A percentile compares a stretch with the other conserved stretches of the same genome.
phyloP scores from a whole-genome alignment of 2,797 vertebrate genomes.

The Sphaeramia orbicularis region DNA sequence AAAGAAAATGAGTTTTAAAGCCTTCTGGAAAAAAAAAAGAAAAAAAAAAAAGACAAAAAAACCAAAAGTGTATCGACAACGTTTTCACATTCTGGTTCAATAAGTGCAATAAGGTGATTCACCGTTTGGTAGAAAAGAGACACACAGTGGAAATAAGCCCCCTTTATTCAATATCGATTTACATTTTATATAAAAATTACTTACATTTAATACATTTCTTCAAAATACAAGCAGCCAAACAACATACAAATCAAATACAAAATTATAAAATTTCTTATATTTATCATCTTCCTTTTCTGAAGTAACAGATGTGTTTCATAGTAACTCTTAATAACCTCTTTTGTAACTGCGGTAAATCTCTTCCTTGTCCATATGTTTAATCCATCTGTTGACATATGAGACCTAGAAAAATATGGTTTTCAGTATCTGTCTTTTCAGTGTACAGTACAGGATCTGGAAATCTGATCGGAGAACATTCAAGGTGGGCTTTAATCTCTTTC shows the following conservation, averaged over 20 bases:
- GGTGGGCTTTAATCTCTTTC: conserved; percentile 73
- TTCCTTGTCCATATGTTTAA: conserved; percentile 56
- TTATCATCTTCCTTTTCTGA: conserved; percentile 81
- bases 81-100: no score
- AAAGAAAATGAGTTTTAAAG: no score
- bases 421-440: conserved; percentile 75
- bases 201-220: conserved; percentile 92
- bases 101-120: no score
- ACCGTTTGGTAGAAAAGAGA: conserved; percentile 11
- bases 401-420: conserved; percentile 84
- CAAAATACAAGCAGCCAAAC: conserved; percentile 91
- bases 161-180: conserved; percentile 90
- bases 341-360: conserved; percentile 74
- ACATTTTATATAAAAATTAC: conserved; percentile 90
- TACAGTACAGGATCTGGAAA: conserved; percentile 72
- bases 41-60: no score
- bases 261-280: conserved; percentile 91
- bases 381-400: conserved; percentile 72
- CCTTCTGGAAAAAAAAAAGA: no score
- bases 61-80: no score
- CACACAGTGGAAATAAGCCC: conserved; percentile 85
- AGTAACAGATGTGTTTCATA: conserved; percentile 80
- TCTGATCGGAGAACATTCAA: conserved; percentile 80
- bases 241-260: conserved; percentile 92
- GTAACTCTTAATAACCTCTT: conserved; percentile 75